These are phyloP conservation scores for Cygnus atratus DNA, from an alignment of 2,113 vertebrate genomes.

Conservation along the genomic window DNA sequence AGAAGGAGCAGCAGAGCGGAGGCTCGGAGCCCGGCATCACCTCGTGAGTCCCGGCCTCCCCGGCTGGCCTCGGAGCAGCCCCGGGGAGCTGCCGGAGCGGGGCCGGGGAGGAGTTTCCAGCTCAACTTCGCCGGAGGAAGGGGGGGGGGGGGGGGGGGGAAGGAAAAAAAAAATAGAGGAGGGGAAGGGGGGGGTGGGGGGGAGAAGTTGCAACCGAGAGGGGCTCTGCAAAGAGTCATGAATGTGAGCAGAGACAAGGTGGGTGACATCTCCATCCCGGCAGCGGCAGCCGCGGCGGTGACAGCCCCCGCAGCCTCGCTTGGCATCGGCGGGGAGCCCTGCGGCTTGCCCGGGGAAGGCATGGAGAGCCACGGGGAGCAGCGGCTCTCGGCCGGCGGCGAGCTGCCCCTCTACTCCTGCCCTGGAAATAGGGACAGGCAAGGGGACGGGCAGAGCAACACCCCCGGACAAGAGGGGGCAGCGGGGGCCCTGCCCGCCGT, in stretches of 20 bases:
- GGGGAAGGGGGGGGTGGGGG: not conserved
- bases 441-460: conserved; percentile 79
- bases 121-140: conserved; percentile 38
- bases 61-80: not conserved
- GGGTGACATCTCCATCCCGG: conserved; percentile 78
- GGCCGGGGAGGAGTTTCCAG: conserved; percentile 45
- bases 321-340: conserved; percentile 69
- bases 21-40: conserved; percentile 63
- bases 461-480: conserved; percentile 79
- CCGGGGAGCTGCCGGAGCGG: not conserved
- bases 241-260: conserved; percentile 80
- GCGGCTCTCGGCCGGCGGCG: conserved; percentile 67
- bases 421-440: conserved; percentile 78
- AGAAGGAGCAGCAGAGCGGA: conserved; percentile 70
- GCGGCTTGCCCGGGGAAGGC: conserved; percentile 67
- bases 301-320: conserved; percentile 34
- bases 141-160: not conserved
- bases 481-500: conserved; percentile 70
- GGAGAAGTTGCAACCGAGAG: not conserved
- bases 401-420: conserved; percentile 76
- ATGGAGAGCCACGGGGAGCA: conserved; percentile 79
- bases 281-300: conserved; percentile 48
- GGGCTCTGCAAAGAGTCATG: conserved; percentile 70
- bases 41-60: conserved; percentile 48
- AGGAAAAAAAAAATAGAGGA: no score